Conservation (phyloP, 2,888 invertebrate genomes). For the Invenusta paracnida region DNA sequence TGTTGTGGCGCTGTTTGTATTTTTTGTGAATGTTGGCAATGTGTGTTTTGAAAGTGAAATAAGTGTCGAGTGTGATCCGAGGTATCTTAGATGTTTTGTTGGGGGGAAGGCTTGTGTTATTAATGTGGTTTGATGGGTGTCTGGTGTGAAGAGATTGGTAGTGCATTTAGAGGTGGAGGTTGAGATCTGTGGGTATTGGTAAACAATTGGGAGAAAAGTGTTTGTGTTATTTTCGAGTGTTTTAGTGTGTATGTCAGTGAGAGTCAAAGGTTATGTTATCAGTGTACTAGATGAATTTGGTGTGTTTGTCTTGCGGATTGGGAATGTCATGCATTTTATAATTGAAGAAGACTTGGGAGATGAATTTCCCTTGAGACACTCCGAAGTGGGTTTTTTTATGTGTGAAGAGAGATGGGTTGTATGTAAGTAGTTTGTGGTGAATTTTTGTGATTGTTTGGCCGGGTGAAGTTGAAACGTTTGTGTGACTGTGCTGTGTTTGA, state of each 20-base stretch:
- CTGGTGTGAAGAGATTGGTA: background rate
- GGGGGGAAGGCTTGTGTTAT: background rate
- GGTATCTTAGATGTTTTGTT: background rate
- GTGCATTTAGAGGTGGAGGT: constrained; percentile 1
- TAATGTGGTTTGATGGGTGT: background rate
- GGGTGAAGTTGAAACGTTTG: no score
- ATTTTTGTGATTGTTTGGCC: no score
- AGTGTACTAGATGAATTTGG: background rate
- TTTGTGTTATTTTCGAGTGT: background rate
- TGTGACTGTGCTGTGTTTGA: no score
- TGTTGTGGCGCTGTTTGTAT: background rate
- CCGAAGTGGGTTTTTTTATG: background rate
- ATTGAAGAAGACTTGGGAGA: background rate
- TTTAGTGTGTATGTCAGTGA: background rate
- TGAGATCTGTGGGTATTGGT: background rate
- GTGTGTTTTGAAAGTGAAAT: background rate
- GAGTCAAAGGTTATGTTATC: background rate
- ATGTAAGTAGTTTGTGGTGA: no score
- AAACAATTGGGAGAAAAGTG: background rate
- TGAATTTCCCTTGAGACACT: background rate
- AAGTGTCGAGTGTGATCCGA: background rate
- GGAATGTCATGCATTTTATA: background rate
- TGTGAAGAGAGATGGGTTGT: background rate
- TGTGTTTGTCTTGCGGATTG: background rate
- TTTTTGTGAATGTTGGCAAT: constrained; percentile 2